phyloP scores from a whole-genome alignment of 2,797 vertebrate species.

The Eremophila alpestris region DNA sequence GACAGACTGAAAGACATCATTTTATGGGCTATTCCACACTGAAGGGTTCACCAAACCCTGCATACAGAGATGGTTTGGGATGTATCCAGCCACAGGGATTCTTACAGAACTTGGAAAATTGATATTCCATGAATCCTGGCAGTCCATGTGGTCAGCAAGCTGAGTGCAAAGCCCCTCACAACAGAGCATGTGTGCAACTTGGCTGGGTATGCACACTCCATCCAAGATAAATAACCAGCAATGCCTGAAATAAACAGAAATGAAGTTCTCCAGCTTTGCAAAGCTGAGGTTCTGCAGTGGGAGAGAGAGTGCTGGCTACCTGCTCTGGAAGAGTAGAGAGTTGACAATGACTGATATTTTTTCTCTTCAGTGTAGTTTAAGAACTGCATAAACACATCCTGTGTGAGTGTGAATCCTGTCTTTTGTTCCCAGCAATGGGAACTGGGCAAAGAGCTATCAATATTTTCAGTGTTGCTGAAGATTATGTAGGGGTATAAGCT shows the following conservation, averaged over 20 bases:
- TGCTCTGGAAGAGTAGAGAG: background rate
- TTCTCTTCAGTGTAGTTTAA: background rate
- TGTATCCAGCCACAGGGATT: background rate
- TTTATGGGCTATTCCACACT: background rate
- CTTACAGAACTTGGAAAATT: background rate
- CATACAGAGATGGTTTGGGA: background rate
- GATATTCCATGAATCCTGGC: background rate
- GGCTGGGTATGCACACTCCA: background rate
- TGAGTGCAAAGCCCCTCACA: background rate
- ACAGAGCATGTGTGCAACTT: background rate
- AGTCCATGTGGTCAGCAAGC: background rate
- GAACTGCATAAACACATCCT: background rate
- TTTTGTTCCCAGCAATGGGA: background rate
- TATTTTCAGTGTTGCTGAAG: background rate
- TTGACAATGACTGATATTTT: background rate
- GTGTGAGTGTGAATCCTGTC: background rate
- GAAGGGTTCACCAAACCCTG: background rate
- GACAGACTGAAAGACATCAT: background rate
- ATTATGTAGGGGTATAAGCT: background rate
- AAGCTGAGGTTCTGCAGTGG: background rate
- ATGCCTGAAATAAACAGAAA: background rate
- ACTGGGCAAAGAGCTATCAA: background rate
- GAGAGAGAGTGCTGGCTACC: background rate
- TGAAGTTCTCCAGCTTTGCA: background rate
- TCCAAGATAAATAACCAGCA: background rate